phyloP scores from a whole-genome alignment of 2,888 invertebrate species.

The Lycocerus yunnanus region DNA sequence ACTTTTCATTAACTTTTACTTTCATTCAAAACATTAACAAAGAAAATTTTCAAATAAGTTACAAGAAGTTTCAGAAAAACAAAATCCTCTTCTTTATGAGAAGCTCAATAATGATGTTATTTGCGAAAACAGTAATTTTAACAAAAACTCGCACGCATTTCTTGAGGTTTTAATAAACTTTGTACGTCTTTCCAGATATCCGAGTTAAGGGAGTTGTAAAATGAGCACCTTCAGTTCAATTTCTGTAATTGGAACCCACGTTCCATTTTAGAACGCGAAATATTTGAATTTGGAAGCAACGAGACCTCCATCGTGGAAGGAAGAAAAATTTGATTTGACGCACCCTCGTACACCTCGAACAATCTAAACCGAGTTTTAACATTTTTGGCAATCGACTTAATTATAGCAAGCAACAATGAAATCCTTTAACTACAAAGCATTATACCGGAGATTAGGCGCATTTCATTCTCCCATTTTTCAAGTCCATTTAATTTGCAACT shows the following conservation, averaged over 20 bases:
- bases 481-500: not conserved
- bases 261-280: not conserved
- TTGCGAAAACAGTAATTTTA: not conserved
- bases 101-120: not conserved
- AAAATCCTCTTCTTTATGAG: not conserved
- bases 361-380: not conserved
- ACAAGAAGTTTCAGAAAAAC: not conserved
- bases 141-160: not conserved
- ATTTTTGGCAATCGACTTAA: not conserved
- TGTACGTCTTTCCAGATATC: not conserved
- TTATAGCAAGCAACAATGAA: not conserved
- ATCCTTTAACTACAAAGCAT: not conserved
- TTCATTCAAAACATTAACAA: not conserved
- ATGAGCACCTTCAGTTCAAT: not conserved
- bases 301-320: not conserved
- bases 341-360: not conserved
- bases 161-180: not conserved
- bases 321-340: no score
- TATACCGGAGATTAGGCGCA: not conserved
- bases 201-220: not conserved
- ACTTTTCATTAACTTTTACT: not conserved
- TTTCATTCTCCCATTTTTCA: not conserved
- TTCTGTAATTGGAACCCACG: not conserved
- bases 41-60: not conserved
- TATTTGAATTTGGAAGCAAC: not conserved